These are phyloP conservation scores for Melopsittacus undulatus DNA, from an alignment of 2,797 vertebrate species.

Conservation along the genomic window DNA sequence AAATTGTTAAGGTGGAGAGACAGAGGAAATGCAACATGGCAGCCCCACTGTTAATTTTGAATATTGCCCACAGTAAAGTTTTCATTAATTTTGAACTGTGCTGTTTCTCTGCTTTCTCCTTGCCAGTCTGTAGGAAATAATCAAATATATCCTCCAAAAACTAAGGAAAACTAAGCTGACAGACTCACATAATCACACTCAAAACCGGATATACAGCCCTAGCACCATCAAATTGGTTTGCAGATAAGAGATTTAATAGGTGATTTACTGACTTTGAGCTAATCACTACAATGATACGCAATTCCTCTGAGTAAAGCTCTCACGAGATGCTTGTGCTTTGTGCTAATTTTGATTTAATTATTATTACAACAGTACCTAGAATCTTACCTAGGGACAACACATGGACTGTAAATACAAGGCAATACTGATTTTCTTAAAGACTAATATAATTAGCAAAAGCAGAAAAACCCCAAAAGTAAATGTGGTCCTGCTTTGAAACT, in stretches of 20 bases:
- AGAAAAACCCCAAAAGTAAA: not conserved
- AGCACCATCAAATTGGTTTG: not conserved
- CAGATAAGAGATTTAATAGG: not conserved
- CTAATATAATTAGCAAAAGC: not conserved
- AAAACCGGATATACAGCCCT: not conserved
- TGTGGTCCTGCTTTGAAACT: not conserved
- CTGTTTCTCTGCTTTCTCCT: not conserved
- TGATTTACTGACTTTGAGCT: not conserved
- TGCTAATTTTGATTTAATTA: not conserved
- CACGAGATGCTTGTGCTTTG: not conserved
- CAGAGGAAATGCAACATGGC: not conserved
- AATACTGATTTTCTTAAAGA: not conserved
- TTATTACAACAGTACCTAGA: not conserved
- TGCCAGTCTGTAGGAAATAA: not conserved
- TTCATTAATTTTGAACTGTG: not conserved
- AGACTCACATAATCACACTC: not conserved
- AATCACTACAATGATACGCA: not conserved
- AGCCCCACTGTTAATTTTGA: slow-evolving; percentile 8
- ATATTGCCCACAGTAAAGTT: not conserved
- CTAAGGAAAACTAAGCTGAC: not conserved
- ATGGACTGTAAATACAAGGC: not conserved
- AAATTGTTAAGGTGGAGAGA: not conserved
- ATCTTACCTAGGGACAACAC: not conserved
- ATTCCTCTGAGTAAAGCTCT: not conserved
- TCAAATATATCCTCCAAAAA: not conserved